Conservation (phyloP, 2,113 vertebrate species). For the Eptesicus fuscus region DNA sequence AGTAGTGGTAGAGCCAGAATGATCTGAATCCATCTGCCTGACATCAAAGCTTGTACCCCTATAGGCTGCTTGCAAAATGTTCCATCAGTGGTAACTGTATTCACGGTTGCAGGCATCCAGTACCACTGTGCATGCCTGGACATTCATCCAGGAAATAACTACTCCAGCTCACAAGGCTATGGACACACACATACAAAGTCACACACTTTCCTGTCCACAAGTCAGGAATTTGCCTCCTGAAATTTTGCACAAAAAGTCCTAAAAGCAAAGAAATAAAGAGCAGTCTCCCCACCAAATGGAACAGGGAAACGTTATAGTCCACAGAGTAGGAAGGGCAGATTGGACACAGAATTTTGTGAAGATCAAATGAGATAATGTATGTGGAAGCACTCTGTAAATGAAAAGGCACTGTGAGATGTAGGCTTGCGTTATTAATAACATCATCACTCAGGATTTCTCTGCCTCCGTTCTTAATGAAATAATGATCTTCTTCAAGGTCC, state of each 20-base stretch:
- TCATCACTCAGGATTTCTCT: not conserved
- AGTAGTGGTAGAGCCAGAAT: no score
- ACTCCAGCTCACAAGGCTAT: not conserved
- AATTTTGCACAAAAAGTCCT: not conserved
- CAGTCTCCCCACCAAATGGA: not conserved
- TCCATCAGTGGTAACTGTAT: not conserved
- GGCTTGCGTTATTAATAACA: not conserved
- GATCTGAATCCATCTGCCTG: not conserved
- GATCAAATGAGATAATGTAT: not conserved
- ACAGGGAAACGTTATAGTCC: slow-evolving; percentile 39
- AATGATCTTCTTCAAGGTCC: slow-evolving; percentile 48
- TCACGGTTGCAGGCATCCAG: not conserved
- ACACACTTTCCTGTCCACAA: not conserved
- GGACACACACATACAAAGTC: not conserved
- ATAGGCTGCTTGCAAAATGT: not conserved
- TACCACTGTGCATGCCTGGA: not conserved
- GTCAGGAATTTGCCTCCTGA: not conserved
- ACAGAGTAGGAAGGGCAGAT: slow-evolving; percentile 39
- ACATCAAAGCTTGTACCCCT: not conserved
- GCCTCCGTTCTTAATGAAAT: slow-evolving; percentile 53
- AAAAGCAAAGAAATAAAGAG: not conserved
- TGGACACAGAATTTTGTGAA: not conserved
- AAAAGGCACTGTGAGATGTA: slow-evolving; percentile 19
- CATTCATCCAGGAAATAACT: not conserved
- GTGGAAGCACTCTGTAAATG: slow-evolving; percentile 5